A percentile compares a stretch with the other conserved stretches of the same genome.
Conservation (phyloP, 2,113 vertebrate species). For the Anolis carolinensis region DNA sequence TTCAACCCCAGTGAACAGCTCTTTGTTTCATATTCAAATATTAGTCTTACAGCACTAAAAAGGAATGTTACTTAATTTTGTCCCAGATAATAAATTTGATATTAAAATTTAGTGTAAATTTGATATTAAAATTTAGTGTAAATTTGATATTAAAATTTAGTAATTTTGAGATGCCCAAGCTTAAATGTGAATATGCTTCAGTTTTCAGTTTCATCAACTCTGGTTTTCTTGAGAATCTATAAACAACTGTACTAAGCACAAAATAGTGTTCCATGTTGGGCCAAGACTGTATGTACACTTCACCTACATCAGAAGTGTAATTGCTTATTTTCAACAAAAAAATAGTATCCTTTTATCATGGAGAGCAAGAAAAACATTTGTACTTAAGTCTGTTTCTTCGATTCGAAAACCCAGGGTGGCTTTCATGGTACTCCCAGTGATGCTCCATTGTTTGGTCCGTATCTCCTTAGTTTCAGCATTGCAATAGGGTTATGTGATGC, state of each 20-base stretch:
- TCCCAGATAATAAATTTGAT: too few relatives aligned
- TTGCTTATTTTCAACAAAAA: background rate
- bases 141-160: too few relatives aligned
- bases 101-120: too few relatives aligned
- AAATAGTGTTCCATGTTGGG: background rate
- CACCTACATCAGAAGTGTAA: background rate
- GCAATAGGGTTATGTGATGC: background rate
- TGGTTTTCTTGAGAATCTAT: constrained; percentile 26
- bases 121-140: too few relatives aligned
- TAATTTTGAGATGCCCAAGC: constrained; percentile 60
- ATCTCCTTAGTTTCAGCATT: constrained; percentile 13
- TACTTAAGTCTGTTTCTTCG: background rate
- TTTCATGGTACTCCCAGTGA: constrained; percentile 14
- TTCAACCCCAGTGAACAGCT: constrained; percentile 60
- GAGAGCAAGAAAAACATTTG: background rate
- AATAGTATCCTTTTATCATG: background rate
- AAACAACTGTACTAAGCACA: background rate
- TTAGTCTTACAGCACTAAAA: constrained; percentile 50
- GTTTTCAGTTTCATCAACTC: background rate
- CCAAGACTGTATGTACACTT: background rate
- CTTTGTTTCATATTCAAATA: constrained; percentile 47
- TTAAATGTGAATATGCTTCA: constrained; percentile 26
- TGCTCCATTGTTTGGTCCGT: background rate
- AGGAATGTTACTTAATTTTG: constrained; percentile 45
- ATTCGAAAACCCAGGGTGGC: background rate